Conservation (phyloP, 1,140 invertebrate species). For the Schmidtea mediterranea region DNA sequence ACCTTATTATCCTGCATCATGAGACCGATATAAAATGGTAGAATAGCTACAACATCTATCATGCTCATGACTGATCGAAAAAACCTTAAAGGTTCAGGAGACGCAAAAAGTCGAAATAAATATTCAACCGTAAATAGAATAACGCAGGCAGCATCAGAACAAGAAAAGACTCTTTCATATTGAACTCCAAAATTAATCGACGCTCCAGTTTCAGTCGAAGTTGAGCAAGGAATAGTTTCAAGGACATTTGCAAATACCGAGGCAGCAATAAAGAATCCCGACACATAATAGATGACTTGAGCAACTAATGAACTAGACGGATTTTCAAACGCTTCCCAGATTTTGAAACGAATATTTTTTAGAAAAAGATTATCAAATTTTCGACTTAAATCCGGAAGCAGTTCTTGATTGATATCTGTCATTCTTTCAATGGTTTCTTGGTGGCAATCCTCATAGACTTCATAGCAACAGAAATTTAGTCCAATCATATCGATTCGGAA, state of each 20-base stretch:
- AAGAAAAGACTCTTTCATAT: conserved; percentile 87
- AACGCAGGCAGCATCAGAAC: conserved; percentile 81
- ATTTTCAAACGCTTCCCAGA: conserved; percentile 5
- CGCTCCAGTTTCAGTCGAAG: conserved; percentile 36
- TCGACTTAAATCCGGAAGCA: background rate
- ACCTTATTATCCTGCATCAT: conserved; percentile 58
- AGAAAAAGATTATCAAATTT: background rate
- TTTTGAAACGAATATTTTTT: background rate
- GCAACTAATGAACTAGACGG: conserved; percentile 37
- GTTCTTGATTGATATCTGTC: background rate
- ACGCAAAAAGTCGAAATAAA: conserved; percentile 63
- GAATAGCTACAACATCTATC: conserved; percentile 83
- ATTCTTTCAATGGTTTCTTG: conserved; percentile 29
- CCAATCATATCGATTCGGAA: conserved; percentile 95
- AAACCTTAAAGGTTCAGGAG: conserved; percentile 77
- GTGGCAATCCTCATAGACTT: conserved; percentile 62
- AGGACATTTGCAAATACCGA: conserved; percentile 88
- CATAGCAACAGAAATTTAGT: conserved; percentile 89
- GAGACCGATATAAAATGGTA: conserved; percentile 83
- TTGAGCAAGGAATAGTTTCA: conserved; percentile 43
- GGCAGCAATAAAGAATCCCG: conserved; percentile 88
- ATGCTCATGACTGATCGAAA: conserved; percentile 77
- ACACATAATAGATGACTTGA: conserved; percentile 87
- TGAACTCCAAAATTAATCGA: conserved; percentile 68
- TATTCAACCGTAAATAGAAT: conserved; percentile 96